Base-by-base conservation (phyloP, 2,888 invertebrate species). In the Dinocampus coccinellae region DNA sequence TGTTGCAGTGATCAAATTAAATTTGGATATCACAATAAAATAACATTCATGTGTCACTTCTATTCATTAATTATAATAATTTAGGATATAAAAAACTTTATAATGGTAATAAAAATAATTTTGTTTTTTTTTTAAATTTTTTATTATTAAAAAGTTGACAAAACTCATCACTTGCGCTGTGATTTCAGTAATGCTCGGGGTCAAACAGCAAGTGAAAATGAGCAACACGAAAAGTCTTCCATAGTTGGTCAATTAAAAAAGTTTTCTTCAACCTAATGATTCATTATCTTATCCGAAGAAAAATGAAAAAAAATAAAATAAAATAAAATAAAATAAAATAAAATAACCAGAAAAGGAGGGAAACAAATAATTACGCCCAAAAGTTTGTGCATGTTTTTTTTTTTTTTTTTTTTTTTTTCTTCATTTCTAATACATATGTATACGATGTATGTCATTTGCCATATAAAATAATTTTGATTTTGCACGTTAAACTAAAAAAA, bases 211-310 rank as follows among this genome's bases (percentile, higher is more conserved):
- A 58, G 29, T n/a, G 9, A 13, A 69, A 52, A 70, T 57, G 42
- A 33, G 64, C 20, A 11, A n/a, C 29, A 22, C 16, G 6, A 60
- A 64, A 42, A 36, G 24, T 22, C 34, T 0, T 10, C 6, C 24
- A 55, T 26, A 39, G 53, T 55, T 36, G 39, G 62, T 39, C 70
- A 58, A 70, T 64, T 60, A 52, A 64, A 70, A n/a, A 70, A 70
- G 24, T 64, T 64, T 64, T 9, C 24, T 39, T 29, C 3, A 47
- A 11, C 52, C 11, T 26, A 64, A 64, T 47, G 16, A 64, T 64
- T 47, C 20, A 3, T 33, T 16, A 26, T 52, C 52, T 64, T 64
- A 16, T 52, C 47, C n/a, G n/a, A n/a, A n/a, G n/a, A n/a, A n/a
- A n/a, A n/a, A n/a, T n/a, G n/a, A n/a, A n/a, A 11, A 13, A 11